Base-by-base conservation (phyloP, 2,888 invertebrate species). In the Netelia melanura region DNA sequence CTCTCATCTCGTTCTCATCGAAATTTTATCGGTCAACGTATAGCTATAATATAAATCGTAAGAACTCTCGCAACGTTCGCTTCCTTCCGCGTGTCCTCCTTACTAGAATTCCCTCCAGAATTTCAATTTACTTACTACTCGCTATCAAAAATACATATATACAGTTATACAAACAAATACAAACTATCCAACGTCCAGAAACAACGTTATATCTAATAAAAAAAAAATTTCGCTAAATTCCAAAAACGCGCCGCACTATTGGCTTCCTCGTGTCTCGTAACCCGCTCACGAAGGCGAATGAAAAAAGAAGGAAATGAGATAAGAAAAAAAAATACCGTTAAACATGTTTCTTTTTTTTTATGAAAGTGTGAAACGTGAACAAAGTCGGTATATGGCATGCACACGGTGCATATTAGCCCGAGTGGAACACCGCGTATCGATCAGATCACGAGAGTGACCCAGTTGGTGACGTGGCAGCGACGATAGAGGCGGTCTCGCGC, bases 381-480 rank as follows among this genome's bases (percentile, higher is more conserved):
- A 48, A 48, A 10, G 48, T 48, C 48, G 48, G 11, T 48, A 48
- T 48, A 11, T 6, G 14, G 17, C 23, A 58, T 43, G n/a, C 48
- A 58, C 25, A 14, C 44, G 21, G 21, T 58, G 44, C 10, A 77
- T 58, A 44, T 17, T 44, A 25, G 61, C 67, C 17, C 48, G 17
- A 56, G 65, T 68, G 70, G 23, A 25, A 54, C 52, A 38, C 30
- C 9, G 58, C 5, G 56, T 76, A 82, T 79, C 83, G 79, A 79
- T 83, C 83, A 61, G 56, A 79, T 83, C 83, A 75, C 75, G 79
- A 79, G 83, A 83, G 54, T 70, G 83, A 75, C 75, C 83, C 70
- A 75, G 56, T 77, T 77, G 67, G 17, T 79, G 56, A 61, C 74
- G 43, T 58, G 77, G 64, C 65, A 58, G 48, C 9, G 17, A 58